Conservation (phyloP, 2,113 vertebrate genomes). For the Galemys pyrenaicus region DNA sequence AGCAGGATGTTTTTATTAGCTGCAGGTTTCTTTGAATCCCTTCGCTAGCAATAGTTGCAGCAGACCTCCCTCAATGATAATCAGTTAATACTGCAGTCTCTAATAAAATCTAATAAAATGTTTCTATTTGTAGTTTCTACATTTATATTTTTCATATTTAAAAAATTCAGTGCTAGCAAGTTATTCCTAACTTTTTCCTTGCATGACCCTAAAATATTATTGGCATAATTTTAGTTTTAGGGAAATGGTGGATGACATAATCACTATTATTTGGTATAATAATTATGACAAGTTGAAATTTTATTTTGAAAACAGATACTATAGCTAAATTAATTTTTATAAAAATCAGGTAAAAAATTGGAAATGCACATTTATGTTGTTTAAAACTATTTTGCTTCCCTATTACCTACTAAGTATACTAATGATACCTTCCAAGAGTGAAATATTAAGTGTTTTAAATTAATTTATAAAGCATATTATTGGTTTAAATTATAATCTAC, state of each 20-base stretch:
- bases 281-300: slow-evolving; percentile 5
- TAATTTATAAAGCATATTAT: neutral
- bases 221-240: slow-evolving; percentile 20
- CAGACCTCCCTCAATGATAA: neutral
- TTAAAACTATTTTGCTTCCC: neutral
- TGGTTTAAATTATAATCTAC: slow-evolving; percentile 3
- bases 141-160: neutral
- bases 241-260: neutral
- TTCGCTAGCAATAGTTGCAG: neutral
- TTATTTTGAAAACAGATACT: neutral
- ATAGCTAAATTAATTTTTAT: neutral
- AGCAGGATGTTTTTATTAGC: neutral
- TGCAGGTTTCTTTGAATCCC: neutral
- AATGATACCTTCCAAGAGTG: neutral
- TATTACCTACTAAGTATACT: neutral
- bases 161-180: neutral
- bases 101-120: neutral
- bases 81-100: neutral
- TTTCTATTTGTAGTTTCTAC: slow-evolving; percentile 37
- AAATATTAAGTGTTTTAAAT: neutral
- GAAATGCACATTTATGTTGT: neutral
- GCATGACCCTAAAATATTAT: neutral
- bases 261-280: neutral
- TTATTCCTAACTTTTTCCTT: slow-evolving; percentile 30
- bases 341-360: neutral